Base-by-base conservation (phyloP, 2,888 invertebrate genomes). In the Metacarcinus magister region DNA sequence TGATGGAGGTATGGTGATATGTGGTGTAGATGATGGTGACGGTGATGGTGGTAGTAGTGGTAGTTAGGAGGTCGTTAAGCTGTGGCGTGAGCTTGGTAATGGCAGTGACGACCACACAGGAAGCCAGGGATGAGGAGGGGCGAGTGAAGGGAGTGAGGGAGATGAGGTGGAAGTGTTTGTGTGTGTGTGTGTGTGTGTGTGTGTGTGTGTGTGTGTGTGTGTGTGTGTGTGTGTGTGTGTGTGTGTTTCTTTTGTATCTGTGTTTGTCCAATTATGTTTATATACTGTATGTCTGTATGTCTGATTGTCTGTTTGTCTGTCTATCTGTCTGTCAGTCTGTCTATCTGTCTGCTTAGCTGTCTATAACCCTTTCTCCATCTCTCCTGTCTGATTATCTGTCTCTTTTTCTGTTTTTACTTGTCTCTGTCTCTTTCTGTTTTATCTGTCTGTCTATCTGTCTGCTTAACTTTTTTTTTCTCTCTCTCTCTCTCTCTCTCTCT, bases 141-240 rank as follows among this genome's bases (percentile, higher is more conserved):
- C n/a, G 67, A 67, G 67, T 67, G 67, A n/a, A n/a, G 46, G 54
- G 54, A 28, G 44, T 44, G 44, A n/a, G 43, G 43, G 91, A 19
- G 19, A 19, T 67, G 67, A 67, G 67, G 67, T 5, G 16, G 60
- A 60, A 10, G 60, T 13, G 60, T 5, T 13, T 5, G 60, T 10
- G 16, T 5, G 16, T 16, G 67, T 67, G 67, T 67, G 67, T 67
- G 67, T 23, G 44, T 44, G 48, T 91, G 46, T n/a, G n/a, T n/a
- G 48, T 44, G 91, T 28, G 48, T 46, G 91, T 44, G 91, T 48
- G 91, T 93, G 46, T 54, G 54, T 67, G 67, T 67, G 67, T 67
- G 67, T 67, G 67, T 67, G 67, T 67, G 44, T 44, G 48, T 91
- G 46, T n/a, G n/a, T n/a, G 48, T 44, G 91, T 28, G 48, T 67